Evolutionary conservation across 92 coral and sea anemone genomes (phyloP).

Genomic region (Scolanthus callimorphus): DNA sequence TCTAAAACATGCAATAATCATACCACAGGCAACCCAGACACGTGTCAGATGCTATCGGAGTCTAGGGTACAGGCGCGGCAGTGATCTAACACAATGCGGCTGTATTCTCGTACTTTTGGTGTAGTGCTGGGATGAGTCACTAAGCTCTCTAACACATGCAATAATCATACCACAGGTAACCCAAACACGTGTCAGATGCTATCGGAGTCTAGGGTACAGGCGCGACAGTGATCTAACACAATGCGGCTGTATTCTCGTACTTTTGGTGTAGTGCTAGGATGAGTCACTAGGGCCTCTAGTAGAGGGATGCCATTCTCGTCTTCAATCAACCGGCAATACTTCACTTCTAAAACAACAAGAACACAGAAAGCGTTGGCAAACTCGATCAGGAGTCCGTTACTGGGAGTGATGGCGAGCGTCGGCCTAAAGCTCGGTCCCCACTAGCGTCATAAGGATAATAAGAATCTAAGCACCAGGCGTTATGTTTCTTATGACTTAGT

Average conservation of each 20-base stretch:
- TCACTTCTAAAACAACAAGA: constrained; percentile 44
- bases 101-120: constrained; percentile 51
- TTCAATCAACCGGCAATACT: constrained; percentile 61
- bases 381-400: too few species aligned
- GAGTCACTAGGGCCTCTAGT: constrained; percentile 36
- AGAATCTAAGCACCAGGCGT: too few species aligned
- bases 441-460: too few species aligned
- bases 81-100: constrained; percentile 44
- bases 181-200: background rate
- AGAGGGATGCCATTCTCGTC: constrained; percentile 60
- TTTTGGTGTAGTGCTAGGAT: constrained; percentile 34
- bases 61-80: constrained; percentile 51
- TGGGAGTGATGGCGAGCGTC: too few species aligned
- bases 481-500: too few species aligned
- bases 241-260: constrained; percentile 48
- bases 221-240: constrained; percentile 52
- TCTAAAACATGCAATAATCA: too few species aligned
- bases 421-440: too few species aligned
- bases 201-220: constrained; percentile 4
- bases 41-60: background rate
- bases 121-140: too few species aligned
- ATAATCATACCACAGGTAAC: background rate
- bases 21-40: too few species aligned
- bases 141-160: too few species aligned
- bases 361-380: too few species aligned